These are phyloP conservation scores for Radopholus similis DNA, from an alignment of 1,140 invertebrate species.

Conservation along the genomic window DNA sequence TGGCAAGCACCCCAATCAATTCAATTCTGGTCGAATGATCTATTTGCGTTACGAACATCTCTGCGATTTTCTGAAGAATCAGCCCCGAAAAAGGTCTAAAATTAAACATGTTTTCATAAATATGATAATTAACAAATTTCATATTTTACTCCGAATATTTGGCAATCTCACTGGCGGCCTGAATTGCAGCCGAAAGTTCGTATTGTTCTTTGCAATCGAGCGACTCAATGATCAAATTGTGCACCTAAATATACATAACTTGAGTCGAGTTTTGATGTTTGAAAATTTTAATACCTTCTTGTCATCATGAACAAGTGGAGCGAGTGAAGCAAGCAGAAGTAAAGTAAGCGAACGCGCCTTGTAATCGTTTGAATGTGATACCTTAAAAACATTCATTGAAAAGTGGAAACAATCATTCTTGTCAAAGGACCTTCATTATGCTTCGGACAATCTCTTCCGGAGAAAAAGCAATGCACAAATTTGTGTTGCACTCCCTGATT, in stretches of 20 bases:
- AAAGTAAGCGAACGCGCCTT: slow-evolving; percentile 44
- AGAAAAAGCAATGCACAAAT: slow-evolving; percentile 35
- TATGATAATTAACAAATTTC: slow-evolving; percentile 23
- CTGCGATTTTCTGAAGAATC: slow-evolving; percentile 42
- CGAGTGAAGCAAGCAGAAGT: slow-evolving; percentile 41
- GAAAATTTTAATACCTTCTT: slow-evolving; percentile 41
- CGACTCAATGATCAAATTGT: slow-evolving; percentile 39
- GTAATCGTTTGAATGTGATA: slow-evolving; percentile 48
- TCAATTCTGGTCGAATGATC: slow-evolving; percentile 25
- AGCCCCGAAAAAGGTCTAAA: slow-evolving; percentile 41
- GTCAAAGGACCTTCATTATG: slow-evolving; percentile 48
- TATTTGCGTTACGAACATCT: slow-evolving; percentile 31
- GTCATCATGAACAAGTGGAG: slow-evolving; percentile 38
- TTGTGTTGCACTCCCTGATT: slow-evolving; percentile 29
- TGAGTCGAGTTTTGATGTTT: not conserved
- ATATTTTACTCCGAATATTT: slow-evolving; percentile 42
- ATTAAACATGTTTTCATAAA: slow-evolving; percentile 14
- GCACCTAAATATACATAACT: slow-evolving; percentile 28
- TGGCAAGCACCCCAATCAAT: slow-evolving; percentile 33
- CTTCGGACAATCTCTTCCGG: slow-evolving; percentile 41
- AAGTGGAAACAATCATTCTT: no score
- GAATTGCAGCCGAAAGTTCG: slow-evolving; percentile 38
- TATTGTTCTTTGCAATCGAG: slow-evolving; percentile 36
- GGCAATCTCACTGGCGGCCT: slow-evolving; percentile 33
- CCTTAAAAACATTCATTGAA: no score